Evolutionary conservation across 2,113 vertebrate species (phyloP).

Genomic region (Pteropus alecto): DNA sequence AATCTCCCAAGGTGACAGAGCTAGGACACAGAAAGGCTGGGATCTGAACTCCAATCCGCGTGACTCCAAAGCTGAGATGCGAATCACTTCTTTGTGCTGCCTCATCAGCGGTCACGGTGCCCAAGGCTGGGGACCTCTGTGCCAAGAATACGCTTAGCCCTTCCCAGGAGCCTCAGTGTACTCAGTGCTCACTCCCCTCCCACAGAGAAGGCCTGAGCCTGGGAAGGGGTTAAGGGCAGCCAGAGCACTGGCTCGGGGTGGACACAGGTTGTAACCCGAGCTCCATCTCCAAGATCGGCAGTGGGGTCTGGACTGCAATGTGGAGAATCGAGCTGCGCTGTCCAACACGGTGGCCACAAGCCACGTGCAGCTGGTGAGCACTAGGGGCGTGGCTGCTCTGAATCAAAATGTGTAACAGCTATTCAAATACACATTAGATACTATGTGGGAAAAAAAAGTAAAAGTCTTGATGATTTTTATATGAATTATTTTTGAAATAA

Average conservation of each 20-base stretch:
- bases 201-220: neutral
- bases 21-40: neutral
- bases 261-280: too few relatives aligned
- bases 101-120: neutral
- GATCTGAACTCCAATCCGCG: neutral
- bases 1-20: neutral
- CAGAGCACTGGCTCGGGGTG: neutral
- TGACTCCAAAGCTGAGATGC: neutral
- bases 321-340: rapidly evolving
- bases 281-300: neutral
- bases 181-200: neutral
- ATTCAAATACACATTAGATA: neutral
- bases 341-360: rapidly evolving
- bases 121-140: neutral
- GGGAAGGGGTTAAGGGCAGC: neutral
- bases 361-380: rapidly evolving
- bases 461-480: neutral
- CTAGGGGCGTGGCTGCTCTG: neutral
- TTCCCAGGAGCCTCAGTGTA: neutral
- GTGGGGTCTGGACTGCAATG: rapidly evolving
- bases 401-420: neutral
- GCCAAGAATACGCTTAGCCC: neutral
- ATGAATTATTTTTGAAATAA: neutral
- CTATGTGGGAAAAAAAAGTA: neutral
- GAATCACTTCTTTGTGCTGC: neutral